Evolutionary conservation across 1,140 invertebrate genomes (phyloP).

Genomic region (Lepidurus arcticus): DNA sequence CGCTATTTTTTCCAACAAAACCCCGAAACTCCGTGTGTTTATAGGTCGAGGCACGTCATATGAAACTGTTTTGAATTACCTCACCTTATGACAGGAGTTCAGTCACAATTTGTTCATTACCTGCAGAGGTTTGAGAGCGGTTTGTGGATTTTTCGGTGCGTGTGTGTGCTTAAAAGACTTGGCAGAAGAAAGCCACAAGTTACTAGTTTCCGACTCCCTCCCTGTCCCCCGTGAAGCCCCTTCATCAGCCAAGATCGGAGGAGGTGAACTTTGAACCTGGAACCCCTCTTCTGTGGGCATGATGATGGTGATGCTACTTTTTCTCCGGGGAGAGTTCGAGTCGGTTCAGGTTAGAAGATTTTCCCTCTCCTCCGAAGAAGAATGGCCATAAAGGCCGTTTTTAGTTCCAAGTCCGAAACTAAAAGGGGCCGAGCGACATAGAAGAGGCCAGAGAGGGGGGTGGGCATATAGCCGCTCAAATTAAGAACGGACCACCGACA

Average conservation of each 20-base stretch:
- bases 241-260: constrained; percentile 12
- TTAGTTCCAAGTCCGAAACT: not conserved
- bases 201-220: not conserved
- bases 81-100: not conserved
- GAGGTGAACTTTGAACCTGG: not conserved
- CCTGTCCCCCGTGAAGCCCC: not conserved
- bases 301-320: not conserved
- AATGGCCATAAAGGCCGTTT: constrained; percentile 9
- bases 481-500: constrained; percentile 21
- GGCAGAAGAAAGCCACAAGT: not conserved
- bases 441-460: not conserved
- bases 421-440: not conserved
- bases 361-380: not conserved
- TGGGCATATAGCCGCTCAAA: constrained; percentile 1
- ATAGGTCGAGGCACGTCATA: not conserved
- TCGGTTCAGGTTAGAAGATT: not conserved
- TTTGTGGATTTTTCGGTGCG: not conserved
- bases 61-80: not conserved
- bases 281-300: not conserved
- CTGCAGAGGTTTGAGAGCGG: not conserved
- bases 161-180: not conserved
- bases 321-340: not conserved
- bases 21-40: too few relatives aligned
- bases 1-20: too few relatives aligned
- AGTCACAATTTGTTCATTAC: not conserved